These are phyloP conservation scores for Cynopterus brachyotis DNA, from an alignment of 2,113 vertebrate genomes.

Conservation along the genomic window DNA sequence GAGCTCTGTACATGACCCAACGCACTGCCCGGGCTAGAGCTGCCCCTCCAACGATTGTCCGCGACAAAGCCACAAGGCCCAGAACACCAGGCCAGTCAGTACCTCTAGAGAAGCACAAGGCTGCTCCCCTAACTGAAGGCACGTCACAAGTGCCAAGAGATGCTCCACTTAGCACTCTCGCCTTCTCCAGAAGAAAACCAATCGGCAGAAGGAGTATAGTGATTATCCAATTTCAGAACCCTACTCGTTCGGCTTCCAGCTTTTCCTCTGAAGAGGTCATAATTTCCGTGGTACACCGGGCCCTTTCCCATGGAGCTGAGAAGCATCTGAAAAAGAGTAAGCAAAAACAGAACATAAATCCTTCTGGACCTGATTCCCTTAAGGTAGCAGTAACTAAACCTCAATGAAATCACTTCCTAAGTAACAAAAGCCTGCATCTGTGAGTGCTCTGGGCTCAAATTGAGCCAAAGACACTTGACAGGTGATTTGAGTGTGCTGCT, in stretches of 20 bases:
- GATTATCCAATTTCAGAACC: slow-evolving; percentile 42
- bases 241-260: slow-evolving; percentile 49
- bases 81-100: slow-evolving; percentile 66
- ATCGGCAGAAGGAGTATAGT: neutral
- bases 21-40: slow-evolving; percentile 14
- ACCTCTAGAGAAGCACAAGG: slow-evolving; percentile 65
- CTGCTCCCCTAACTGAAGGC: slow-evolving; percentile 8
- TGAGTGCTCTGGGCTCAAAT: neutral
- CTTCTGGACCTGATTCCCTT: neutral
- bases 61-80: slow-evolving; percentile 66
- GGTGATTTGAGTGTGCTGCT: neutral
- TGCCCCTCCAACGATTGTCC: slow-evolving; percentile 68
- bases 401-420: neutral
- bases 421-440: neutral
- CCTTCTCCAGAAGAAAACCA: slow-evolving; percentile 71
- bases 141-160: slow-evolving; percentile 59
- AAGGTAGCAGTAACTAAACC: neutral
- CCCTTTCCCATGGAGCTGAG: slow-evolving; percentile 87
- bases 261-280: slow-evolving; percentile 79
- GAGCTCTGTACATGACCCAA: neutral
- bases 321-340: slow-evolving; percentile 84
- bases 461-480: neutral
- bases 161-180: slow-evolving; percentile 2
- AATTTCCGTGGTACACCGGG: slow-evolving; percentile 85
- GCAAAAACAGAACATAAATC: slow-evolving; percentile 33